Base-by-base conservation (phyloP, 2,888 invertebrate genomes). In the Blera fallax region DNA sequence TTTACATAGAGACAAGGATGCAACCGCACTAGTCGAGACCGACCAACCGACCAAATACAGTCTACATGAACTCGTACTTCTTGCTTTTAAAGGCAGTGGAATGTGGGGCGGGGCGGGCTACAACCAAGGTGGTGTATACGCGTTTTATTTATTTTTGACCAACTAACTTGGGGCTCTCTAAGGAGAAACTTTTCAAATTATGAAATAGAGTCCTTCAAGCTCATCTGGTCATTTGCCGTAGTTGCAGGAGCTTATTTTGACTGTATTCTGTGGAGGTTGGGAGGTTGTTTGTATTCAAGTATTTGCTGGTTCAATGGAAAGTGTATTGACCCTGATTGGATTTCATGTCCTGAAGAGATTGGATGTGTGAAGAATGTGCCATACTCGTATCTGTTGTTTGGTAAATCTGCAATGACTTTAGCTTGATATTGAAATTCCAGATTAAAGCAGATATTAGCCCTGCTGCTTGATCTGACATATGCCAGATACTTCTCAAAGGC, bases 181-280 rank as follows among this genome's bases (percentile, higher is more conserved):
- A 45, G 40, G 76, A 56, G 62, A 58, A 81, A 81, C 54, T 81
- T 81, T 81, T 81, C 81, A 81, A 81, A 81, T 81, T 82, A 82
- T 82, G 81, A 76, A 70, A 82, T 64, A 27, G 69, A 70, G 14
- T 70, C 45, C 24, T 43, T 16, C 16, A 48, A 56, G 14, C 70
- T 62, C 81, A 64, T 82, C 76, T 60, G 40, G 32, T 52, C 34
- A 45, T 52, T 60, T 52, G 43, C 24, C 58, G 27, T 24, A 64
- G 21, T 18, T 54, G 60, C 48, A 52, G 52, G 8, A 52, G 52
- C 14, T 65, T 24, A 11, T 45, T 32, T 11, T 27, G 29, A 29
- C 14, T 62, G 27, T 11, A 27, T 34, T 21, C 8, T n/a, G 4
- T n/a, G 4, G 6, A 11, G 24, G 27, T 18, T 24, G 6, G n/a